Conservation (phyloP, 1,140 invertebrate species). For the Cydia strobilella region DNA sequence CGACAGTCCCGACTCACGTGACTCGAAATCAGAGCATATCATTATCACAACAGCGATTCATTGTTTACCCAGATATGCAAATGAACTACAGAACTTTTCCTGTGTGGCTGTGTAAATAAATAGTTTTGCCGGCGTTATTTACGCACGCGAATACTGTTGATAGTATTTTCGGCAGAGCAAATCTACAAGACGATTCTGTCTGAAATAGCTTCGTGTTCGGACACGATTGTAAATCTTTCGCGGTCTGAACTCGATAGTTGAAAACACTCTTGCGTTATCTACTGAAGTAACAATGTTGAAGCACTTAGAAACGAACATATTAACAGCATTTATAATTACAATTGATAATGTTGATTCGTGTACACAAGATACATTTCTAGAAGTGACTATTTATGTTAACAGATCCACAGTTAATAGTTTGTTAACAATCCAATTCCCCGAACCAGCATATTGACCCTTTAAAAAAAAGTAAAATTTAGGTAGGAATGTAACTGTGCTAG, state of each 20-base stretch:
- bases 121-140: conserved; percentile 58
- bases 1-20: conserved; percentile 3
- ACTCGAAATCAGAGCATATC: background rate
- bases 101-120: conserved; percentile 60
- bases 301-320: conserved; percentile 16
- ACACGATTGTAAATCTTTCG: conserved; percentile 64
- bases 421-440: background rate
- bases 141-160: conserved; percentile 67
- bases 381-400: background rate
- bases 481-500: too few relatives aligned
- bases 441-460: too few relatives aligned
- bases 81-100: conserved; percentile 53
- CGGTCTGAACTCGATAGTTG: conserved; percentile 62
- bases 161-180: conserved; percentile 72
- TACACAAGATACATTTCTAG: conserved; percentile 19
- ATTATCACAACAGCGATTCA: conserved; percentile 7
- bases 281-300: conserved; percentile 8
- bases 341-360: background rate
- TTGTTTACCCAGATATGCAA: conserved; percentile 40
- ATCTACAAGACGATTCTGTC: conserved; percentile 72
- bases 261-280: conserved; percentile 57
- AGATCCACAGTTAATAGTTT: background rate
- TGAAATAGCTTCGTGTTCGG: conserved; percentile 67
- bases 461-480: too few relatives aligned
- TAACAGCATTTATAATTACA: conserved; percentile 27